A percentile compares a stretch with the other conserved stretches of the same genome.
Conservation (phyloP, 2,888 invertebrate species). For the Thecophora atra region DNA sequence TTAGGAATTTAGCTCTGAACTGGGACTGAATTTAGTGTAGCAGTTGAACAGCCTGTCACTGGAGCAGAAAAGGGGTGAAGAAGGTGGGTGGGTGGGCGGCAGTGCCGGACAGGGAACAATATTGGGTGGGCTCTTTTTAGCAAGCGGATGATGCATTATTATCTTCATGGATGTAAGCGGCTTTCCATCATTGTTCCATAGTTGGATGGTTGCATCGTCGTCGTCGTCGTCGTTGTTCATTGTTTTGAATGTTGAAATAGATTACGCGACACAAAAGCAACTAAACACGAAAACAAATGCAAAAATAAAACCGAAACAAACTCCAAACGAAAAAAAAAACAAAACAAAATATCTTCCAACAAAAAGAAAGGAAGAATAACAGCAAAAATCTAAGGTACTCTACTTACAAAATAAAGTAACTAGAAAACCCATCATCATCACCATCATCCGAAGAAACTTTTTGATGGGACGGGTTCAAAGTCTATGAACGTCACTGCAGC, state of each 20-base stretch:
- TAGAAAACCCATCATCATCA: not conserved
- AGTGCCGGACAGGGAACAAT: conserved; percentile 39
- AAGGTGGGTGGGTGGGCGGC: conserved; percentile 26
- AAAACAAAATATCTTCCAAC: conserved; percentile 8
- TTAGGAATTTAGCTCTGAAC: too few relatives aligned
- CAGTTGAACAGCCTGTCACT: conserved; percentile 32
- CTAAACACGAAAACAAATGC: conserved; percentile 45
- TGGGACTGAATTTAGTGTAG: conserved; percentile 18
- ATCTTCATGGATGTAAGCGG: conserved; percentile 62
- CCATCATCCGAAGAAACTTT: not conserved
- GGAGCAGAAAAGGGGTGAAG: not conserved
- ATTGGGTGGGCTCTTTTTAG: not conserved
- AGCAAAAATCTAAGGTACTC: not conserved
- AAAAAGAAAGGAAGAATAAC: conserved; percentile 13
- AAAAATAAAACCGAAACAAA: not conserved
- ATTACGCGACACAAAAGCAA: conserved; percentile 41
- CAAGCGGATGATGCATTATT: conserved; percentile 57
- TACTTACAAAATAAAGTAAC: not conserved
- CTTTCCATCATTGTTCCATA: conserved; percentile 59
- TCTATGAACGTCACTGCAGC: conserved; percentile 25
- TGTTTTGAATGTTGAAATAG: conserved; percentile 39
- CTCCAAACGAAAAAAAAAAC: conserved; percentile 14
- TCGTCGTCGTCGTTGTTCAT: too few relatives aligned
- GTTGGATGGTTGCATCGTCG: conserved; percentile 44
- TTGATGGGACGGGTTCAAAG: conserved; percentile 28